A percentile compares a stretch with the other conserved stretches of the same genome.
These are phyloP conservation scores for Drosophila littoralis DNA, from an alignment of 1,140 invertebrate genomes.

Conservation along the genomic window DNA sequence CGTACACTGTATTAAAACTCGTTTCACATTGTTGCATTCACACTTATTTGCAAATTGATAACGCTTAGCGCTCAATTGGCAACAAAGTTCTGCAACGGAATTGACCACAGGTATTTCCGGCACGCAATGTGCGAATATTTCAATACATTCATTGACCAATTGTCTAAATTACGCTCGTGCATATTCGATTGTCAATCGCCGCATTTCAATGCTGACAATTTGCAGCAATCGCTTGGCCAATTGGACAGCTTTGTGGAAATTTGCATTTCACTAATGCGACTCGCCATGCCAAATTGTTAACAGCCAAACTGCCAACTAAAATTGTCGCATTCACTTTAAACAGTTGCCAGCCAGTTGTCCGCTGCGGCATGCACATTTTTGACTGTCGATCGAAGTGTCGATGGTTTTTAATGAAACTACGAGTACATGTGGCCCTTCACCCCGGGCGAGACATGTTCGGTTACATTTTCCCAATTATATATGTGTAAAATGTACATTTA, in stretches of 20 bases:
- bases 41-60: not conserved
- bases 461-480: no score
- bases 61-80: not conserved
- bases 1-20: no score
- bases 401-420: not conserved
- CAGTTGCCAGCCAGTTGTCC: not conserved
- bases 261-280: conserved; percentile 38
- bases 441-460: no score
- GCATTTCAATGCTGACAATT: conserved; percentile 36
- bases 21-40: not conserved
- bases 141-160: conserved; percentile 27
- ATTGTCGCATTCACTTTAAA: conserved; percentile 14
- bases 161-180: conserved; percentile 8
- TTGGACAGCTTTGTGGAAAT: conserved; percentile 21
- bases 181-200: conserved; percentile 39
- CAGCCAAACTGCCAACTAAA: not conserved
- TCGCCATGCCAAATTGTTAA: conserved; percentile 8
- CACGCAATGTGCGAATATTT: conserved; percentile 14
- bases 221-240: conserved; percentile 37
- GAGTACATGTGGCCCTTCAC: no score
- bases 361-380: not conserved
- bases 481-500: no score
- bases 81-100: conserved; percentile 10
- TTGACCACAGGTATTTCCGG: conserved; percentile 22
- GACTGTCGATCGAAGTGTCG: conserved; percentile 15